Percentiles rank a stretch among this genome's conserved stretches.
Evolutionary conservation across 2,888 invertebrate species (phyloP).

Genomic region (Eulithis testata): DNA sequence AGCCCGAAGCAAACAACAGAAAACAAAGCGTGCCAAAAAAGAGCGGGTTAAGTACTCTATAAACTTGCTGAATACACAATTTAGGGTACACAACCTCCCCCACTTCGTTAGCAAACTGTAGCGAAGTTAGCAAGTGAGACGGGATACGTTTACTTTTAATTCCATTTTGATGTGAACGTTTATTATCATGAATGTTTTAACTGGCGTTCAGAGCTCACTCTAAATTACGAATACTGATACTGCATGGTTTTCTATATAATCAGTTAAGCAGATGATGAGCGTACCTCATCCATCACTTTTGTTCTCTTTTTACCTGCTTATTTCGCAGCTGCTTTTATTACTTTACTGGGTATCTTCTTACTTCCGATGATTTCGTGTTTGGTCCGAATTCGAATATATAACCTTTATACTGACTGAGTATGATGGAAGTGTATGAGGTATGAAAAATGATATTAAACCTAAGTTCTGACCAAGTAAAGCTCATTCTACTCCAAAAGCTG

Average conservation of each 20-base stretch:
- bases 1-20: slow-evolving; percentile 42
- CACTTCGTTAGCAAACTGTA: slow-evolving; percentile 40
- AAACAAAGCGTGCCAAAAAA: slow-evolving; percentile 57
- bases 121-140: slow-evolving; percentile 47
- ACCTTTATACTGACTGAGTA: too few species aligned
- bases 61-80: slow-evolving; percentile 64
- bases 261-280: too few species aligned
- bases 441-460: background rate
- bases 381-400: too few species aligned
- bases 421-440: too few species aligned
- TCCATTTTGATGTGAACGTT: slow-evolving; percentile 16
- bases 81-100: slow-evolving; percentile 45
- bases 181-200: background rate
- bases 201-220: too few species aligned
- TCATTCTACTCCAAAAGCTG: background rate
- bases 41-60: slow-evolving; percentile 64
- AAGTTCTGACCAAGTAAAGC: background rate
- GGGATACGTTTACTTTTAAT: slow-evolving; percentile 43
- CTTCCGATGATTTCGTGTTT: too few species aligned
- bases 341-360: too few species aligned
- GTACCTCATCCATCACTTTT: too few species aligned
- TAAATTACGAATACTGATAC: too few species aligned
- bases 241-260: too few species aligned
- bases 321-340: background rate
- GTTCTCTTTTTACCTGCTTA: too few species aligned